phyloP scores from a whole-genome alignment of 2,113 vertebrate genomes.

The Oceanodroma tethys region DNA sequence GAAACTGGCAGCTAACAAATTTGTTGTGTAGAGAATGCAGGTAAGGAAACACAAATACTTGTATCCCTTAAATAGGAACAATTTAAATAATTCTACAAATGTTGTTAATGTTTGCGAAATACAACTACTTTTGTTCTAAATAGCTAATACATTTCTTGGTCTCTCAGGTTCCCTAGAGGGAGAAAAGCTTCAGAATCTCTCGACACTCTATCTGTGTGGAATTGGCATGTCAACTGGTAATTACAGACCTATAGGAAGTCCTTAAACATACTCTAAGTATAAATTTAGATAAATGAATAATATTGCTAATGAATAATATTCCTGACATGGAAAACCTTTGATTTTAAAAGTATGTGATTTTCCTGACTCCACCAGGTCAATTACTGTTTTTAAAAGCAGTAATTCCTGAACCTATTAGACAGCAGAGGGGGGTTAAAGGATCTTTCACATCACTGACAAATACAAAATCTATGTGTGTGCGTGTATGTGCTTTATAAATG shows the following conservation, averaged over 20 bases:
- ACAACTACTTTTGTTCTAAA: not conserved
- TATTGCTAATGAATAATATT: not conserved
- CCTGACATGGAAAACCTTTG: not conserved
- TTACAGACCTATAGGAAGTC: conserved; percentile 19
- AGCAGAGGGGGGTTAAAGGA: not conserved
- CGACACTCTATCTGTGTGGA: not conserved
- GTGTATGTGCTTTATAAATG: not conserved
- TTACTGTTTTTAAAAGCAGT: not conserved
- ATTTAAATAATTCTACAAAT: not conserved
- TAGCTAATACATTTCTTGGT: not conserved
- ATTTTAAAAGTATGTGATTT: not conserved
- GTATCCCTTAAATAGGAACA: not conserved
- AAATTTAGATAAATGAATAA: conserved; percentile 26
- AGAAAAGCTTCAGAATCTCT: not conserved
- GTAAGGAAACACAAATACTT: conserved; percentile 56
- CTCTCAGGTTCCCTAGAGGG: not conserved
- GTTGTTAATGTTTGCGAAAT: not conserved
- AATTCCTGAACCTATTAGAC: not conserved
- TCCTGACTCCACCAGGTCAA: not conserved
- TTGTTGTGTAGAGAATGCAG: conserved; percentile 63
- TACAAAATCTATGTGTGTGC: not conserved
- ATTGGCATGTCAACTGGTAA: not conserved
- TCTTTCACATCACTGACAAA: not conserved
- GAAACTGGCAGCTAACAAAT: conserved; percentile 63
- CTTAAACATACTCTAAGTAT: not conserved